These are phyloP conservation scores for Karalla daura DNA, from an alignment of 2,797 vertebrate species.

Conservation along the genomic window DNA sequence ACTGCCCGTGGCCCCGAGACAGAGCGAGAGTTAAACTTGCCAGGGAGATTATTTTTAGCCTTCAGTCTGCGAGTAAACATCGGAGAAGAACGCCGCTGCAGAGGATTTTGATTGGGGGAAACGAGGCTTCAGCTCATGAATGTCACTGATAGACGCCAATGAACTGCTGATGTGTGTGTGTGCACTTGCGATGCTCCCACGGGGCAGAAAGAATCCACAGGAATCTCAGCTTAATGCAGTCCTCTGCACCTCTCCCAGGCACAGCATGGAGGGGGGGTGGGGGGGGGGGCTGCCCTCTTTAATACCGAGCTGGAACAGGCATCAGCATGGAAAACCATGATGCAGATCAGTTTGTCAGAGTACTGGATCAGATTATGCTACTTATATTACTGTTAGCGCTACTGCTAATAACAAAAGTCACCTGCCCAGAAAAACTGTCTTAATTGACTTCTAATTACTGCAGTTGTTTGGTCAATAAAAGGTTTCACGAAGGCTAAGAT, in stretches of 20 bases:
- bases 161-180: background rate
- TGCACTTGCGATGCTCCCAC: background rate
- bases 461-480: too few species aligned
- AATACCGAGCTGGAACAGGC: background rate
- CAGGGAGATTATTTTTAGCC: conserved; percentile 28
- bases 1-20: conserved; percentile 23
- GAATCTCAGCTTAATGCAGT: background rate
- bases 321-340: background rate
- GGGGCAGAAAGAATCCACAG: background rate
- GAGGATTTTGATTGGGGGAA: conserved; percentile 15
- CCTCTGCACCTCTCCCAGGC: background rate
- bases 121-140: conserved; percentile 37
- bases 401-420: too few species aligned
- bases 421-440: too few species aligned
- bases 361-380: too few species aligned
- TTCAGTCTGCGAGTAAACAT: conserved; percentile 26
- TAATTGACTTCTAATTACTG: too few species aligned
- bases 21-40: conserved; percentile 31
- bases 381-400: too few species aligned
- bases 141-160: conserved; percentile 23
- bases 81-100: conserved; percentile 22
- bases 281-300: too few species aligned
- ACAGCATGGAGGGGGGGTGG: background rate
- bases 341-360: too few species aligned
- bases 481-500: too few species aligned